Evolutionary conservation across 2,797 vertebrate species (phyloP).

Genomic region (Hemitrygon akajei): DNA sequence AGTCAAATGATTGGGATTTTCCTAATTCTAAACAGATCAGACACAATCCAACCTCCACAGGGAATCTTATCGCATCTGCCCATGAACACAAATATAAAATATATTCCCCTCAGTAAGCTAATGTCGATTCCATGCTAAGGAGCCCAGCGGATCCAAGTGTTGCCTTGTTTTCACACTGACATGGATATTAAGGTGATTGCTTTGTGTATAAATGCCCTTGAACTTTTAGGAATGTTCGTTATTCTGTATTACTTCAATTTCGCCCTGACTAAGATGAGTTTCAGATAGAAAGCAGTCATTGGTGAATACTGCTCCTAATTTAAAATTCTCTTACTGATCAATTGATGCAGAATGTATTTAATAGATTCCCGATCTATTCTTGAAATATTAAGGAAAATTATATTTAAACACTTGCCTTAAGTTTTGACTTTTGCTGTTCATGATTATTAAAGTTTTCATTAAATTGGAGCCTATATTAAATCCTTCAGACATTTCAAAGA

Average conservation of each 20-base stretch:
- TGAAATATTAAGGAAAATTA: background rate
- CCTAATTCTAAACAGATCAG: conserved; percentile 23
- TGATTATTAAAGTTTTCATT: background rate
- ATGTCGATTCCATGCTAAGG: background rate
- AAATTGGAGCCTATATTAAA: background rate
- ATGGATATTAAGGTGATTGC: background rate
- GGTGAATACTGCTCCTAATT: background rate
- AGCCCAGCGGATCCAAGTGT: background rate
- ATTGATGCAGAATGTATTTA: background rate
- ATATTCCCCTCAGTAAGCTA: background rate
- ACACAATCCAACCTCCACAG: background rate
- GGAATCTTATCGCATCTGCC: conserved; percentile 5
- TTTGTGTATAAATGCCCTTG: background rate
- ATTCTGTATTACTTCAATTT: background rate
- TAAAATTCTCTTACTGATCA: background rate
- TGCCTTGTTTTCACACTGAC: background rate
- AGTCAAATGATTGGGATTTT: conserved; percentile 20
- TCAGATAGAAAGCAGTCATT: background rate
- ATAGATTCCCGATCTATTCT: background rate
- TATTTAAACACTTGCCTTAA: background rate
- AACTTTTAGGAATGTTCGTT: background rate
- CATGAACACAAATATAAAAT: background rate
- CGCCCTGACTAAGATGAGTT: background rate
- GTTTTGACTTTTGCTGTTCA: background rate
- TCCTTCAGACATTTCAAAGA: background rate